A percentile compares a stretch with the other conserved stretches of the same genome.
phyloP scores from a whole-genome alignment of 2,797 vertebrate genomes.

The Coccyzus lansbergi region DNA sequence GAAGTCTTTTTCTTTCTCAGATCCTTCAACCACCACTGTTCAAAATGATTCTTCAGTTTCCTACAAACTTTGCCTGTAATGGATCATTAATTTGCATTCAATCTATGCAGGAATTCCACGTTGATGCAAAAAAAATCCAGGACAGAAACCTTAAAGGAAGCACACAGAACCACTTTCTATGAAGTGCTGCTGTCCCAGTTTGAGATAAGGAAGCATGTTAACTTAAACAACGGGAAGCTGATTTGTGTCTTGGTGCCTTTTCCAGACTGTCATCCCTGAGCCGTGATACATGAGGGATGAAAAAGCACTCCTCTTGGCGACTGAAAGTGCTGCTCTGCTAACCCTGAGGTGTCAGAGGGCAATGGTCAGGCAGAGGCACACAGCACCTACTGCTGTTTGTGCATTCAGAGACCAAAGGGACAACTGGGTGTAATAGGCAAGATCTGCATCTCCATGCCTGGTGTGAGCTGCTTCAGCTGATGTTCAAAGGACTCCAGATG shows the following conservation, averaged over 20 bases:
- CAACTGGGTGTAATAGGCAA: accelerated
- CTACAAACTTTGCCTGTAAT: conserved; percentile 24
- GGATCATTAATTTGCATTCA: not conserved
- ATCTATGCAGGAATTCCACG: conserved; percentile 17
- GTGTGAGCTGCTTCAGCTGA: not conserved
- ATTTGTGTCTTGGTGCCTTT: conserved; percentile 73
- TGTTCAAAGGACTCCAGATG: not conserved
- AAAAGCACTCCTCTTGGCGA: not conserved
- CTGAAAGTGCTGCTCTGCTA: not conserved
- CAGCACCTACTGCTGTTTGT: too few relatives aligned
- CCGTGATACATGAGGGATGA: not conserved
- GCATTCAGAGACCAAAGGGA: too few relatives aligned
- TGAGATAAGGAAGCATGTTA: conserved; percentile 77
- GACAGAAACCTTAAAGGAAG: conserved; percentile 83
- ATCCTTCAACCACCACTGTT: conserved; percentile 69
- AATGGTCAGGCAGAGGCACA: accelerated
- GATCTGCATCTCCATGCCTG: not conserved
- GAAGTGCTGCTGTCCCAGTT: conserved; percentile 78
- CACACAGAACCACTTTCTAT: conserved; percentile 91
- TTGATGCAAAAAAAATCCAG: not conserved
- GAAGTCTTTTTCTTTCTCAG: conserved; percentile 79
- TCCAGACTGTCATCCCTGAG: not conserved
- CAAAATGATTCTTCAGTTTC: conserved; percentile 39
- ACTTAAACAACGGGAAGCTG: conserved; percentile 91
- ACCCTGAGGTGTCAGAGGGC: accelerated